phyloP scores from a whole-genome alignment of 2,888 invertebrate species.

The Ormyrus thymus region DNA sequence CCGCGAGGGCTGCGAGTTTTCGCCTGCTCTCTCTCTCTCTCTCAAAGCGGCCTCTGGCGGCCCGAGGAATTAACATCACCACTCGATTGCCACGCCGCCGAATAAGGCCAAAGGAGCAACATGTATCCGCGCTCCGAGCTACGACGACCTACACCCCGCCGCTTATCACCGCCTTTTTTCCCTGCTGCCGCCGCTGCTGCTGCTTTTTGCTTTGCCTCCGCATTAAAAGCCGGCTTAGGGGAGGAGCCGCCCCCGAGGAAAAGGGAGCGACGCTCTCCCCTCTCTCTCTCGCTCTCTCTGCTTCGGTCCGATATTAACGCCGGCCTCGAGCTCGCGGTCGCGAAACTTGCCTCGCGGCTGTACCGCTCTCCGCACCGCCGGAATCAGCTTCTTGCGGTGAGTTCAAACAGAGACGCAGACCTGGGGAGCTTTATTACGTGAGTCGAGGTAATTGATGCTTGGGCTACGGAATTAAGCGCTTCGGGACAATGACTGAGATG shows the following conservation, averaged over 20 bases:
- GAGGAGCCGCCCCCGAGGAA: too few species aligned
- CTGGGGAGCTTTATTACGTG: too few species aligned
- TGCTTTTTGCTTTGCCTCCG: conserved; percentile 18
- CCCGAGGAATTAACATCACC: conserved; percentile 29
- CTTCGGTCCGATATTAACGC: too few species aligned
- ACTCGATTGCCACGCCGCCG: conserved; percentile 13
- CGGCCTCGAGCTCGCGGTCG: not conserved
- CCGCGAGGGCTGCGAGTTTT: conserved; percentile 43
- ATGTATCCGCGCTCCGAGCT: conserved; percentile 29
- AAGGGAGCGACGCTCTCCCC: too few species aligned
- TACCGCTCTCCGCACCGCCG: not conserved
- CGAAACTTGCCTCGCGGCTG: conserved; percentile 15
- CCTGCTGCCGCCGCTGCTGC: not conserved
- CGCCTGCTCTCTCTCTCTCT: not conserved
- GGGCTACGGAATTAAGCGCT: too few species aligned
- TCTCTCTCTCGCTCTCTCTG: too few species aligned
- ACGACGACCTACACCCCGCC: not conserved
- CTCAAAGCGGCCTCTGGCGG: conserved; percentile 2
- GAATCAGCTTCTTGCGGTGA: not conserved
- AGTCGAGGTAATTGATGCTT: too few species aligned
- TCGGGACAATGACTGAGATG: too few species aligned
- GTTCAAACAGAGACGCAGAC: too few species aligned
- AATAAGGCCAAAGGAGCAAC: conserved; percentile 6
- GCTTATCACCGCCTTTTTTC: conserved; percentile 21
- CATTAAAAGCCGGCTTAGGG: too few species aligned